phyloP scores from a whole-genome alignment of 2,888 invertebrate genomes.

The Platycheirus albimanus region DNA sequence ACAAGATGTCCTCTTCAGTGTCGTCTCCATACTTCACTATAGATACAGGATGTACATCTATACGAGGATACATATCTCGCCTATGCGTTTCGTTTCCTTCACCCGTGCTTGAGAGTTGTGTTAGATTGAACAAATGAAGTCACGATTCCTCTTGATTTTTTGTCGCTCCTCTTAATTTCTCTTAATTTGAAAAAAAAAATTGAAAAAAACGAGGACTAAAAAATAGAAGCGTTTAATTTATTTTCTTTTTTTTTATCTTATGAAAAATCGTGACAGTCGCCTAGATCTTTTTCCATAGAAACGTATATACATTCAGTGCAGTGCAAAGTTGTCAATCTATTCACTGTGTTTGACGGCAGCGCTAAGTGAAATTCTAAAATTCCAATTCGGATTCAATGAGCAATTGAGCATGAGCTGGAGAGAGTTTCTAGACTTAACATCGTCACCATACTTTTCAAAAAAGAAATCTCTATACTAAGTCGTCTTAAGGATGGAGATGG shows the following conservation, averaged over 20 bases:
- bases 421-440: too few relatives aligned
- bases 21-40: constrained; percentile 29
- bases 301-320: constrained; percentile 45
- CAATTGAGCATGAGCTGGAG: background rate
- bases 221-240: constrained; percentile 57
- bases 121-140: constrained; percentile 61
- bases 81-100: constrained; percentile 51
- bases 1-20: constrained; percentile 56
- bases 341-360: constrained; percentile 65
- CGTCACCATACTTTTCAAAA: too few relatives aligned
- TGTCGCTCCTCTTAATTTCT: constrained; percentile 61
- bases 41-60: too few relatives aligned
- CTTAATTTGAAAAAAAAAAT: constrained; percentile 41
- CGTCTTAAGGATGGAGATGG: too few relatives aligned
- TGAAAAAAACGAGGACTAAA: constrained; percentile 29
- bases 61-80: constrained; percentile 24
- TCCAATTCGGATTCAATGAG: constrained; percentile 65
- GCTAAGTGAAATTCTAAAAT: constrained; percentile 69
- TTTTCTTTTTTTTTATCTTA: constrained; percentile 68
- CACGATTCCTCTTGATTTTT: constrained; percentile 61
- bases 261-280: constrained; percentile 68
- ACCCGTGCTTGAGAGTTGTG: constrained; percentile 32
- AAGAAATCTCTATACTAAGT: too few relatives aligned
- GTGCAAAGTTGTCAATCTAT: too few relatives aligned
- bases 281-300: constrained; percentile 43